These are phyloP conservation scores for Listronotus oregonensis DNA, from an alignment of 1,140 invertebrate genomes.

Conservation along the genomic window DNA sequence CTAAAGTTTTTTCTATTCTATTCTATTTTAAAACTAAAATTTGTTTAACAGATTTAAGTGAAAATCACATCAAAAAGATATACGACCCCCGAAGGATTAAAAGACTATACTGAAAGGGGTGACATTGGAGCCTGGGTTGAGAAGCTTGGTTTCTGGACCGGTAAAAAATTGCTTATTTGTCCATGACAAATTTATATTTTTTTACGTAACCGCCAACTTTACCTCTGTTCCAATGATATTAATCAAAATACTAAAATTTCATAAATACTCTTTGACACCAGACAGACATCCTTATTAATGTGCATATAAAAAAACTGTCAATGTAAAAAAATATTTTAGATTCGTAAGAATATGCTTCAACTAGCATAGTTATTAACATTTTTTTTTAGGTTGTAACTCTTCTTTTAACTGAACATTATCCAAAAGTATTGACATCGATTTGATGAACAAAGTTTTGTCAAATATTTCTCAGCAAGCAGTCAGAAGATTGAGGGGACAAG, in stretches of 20 bases:
- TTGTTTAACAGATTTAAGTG: conserved; percentile 45
- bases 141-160: conserved; percentile 64
- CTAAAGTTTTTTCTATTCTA: no score
- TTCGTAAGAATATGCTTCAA: no score
- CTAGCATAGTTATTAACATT: no score
- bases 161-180: neutral
- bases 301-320: no score
- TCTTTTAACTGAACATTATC: conserved; percentile 37
- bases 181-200: neutral
- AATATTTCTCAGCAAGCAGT: conserved; percentile 86
- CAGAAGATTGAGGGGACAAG: conserved; percentile 91
- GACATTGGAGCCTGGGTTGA: conserved; percentile 95
- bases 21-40: neutral
- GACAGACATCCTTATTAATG: no score
- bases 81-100: conserved; percentile 74
- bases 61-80: conserved; percentile 61
- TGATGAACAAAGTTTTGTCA: conserved; percentile 63
- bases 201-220: no score
- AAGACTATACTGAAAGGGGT: conserved; percentile 91
- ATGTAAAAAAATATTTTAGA: no score
- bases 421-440: conserved; percentile 57
- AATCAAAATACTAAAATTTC: no score
- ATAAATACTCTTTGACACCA: no score
- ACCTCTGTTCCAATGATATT: no score
- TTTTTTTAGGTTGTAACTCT: conserved; percentile 38